Conservation (phyloP, 2,888 invertebrate genomes). For the Aphodius sticticus region DNA sequence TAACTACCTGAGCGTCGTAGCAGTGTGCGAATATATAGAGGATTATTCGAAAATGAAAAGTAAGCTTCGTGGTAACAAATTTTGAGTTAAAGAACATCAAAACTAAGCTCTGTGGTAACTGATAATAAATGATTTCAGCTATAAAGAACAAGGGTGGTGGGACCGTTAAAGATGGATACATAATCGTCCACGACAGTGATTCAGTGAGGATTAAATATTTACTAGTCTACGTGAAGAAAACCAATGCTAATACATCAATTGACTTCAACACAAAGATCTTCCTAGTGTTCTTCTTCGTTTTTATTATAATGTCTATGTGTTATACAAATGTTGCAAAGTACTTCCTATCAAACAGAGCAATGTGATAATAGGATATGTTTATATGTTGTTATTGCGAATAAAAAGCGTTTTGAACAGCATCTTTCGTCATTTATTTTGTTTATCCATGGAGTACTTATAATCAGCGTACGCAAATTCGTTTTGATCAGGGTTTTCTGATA, state of each 20-base stretch:
- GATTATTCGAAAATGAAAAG: conserved; percentile 70
- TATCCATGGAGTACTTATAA: no score
- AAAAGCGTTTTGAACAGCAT: no score
- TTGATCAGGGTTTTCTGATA: neutral
- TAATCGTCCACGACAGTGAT: conserved; percentile 79
- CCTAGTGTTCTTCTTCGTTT: neutral
- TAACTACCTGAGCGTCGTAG: conserved; percentile 78
- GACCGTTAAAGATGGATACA: conserved; percentile 64
- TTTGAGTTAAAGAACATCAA: conserved; percentile 39
- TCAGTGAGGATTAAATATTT: conserved; percentile 78
- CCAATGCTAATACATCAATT: neutral
- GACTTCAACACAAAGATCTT: neutral
- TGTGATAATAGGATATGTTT: no score
- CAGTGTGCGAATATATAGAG: conserved; percentile 82
- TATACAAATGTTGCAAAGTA: conserved; percentile 8
- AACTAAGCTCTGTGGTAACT: no score
- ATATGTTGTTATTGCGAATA: no score
- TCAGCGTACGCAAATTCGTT: neutral
- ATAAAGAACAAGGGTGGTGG: conserved; percentile 29
- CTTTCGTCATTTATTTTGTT: no score
- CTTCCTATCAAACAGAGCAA: neutral
- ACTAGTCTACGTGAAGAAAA: conserved; percentile 67
- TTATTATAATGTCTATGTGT: conserved; percentile 10
- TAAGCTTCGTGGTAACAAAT: conserved; percentile 41
- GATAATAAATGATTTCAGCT: conserved; percentile 38